Evolutionary conservation across 2,797 vertebrate genomes (phyloP).

Genomic region (Tenualosa thibaudeaui): DNA sequence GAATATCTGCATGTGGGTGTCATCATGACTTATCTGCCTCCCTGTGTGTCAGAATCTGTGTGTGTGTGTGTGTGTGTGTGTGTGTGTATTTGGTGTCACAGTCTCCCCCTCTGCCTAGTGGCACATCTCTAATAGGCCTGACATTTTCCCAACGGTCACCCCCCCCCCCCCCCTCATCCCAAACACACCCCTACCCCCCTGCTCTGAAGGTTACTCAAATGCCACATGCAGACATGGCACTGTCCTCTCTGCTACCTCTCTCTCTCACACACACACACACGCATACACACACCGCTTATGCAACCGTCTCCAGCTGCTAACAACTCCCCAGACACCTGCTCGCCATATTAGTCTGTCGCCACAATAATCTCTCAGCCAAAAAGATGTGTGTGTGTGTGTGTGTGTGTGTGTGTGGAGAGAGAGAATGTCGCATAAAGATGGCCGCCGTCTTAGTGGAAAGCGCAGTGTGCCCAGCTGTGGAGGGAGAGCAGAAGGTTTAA

Average conservation of each 20-base stretch:
- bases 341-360: conserved; percentile 36
- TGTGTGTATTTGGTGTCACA: not conserved
- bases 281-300: not conserved
- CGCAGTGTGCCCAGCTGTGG: not conserved
- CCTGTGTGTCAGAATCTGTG: not conserved
- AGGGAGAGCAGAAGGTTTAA: not conserved
- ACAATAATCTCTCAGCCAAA: conserved; percentile 28
- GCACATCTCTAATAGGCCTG: conserved; percentile 10
- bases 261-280: not conserved
- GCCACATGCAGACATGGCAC: conserved; percentile 14
- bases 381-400: too few relatives aligned
- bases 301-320: conserved; percentile 26
- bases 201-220: conserved; percentile 20
- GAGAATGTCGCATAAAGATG: not conserved
- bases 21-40: conserved; percentile 7
- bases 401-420: not conserved
- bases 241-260: not conserved
- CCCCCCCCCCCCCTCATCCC: not conserved
- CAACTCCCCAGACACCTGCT: conserved; percentile 38
- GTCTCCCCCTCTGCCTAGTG: not conserved
- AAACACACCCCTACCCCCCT: not conserved
- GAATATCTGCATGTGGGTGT: not conserved
- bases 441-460: not conserved
- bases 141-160: not conserved
- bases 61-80: not conserved